Conservation (phyloP, 2,113 vertebrate species). For the Notarius quadriscutis region DNA sequence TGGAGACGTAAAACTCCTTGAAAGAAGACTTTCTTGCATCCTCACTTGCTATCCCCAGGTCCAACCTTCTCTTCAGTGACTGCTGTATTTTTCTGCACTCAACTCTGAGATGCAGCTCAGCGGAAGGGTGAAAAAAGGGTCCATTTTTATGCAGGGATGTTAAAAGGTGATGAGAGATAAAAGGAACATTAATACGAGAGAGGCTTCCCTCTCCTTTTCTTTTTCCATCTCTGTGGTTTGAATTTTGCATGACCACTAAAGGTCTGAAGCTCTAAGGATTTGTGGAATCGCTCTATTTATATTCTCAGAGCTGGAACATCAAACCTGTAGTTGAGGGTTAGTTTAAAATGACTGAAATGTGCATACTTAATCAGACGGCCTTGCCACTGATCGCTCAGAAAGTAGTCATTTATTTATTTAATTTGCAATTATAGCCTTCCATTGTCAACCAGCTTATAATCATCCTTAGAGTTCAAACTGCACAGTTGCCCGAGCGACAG, state of each 20-base stretch:
- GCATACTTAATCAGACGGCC: conserved; percentile 22
- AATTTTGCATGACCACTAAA: conserved; percentile 60
- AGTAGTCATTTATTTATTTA: conserved; percentile 33
- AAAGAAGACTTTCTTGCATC: not conserved
- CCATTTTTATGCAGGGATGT: conserved; percentile 30
- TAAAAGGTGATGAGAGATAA: conserved; percentile 50
- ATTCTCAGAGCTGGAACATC: conserved; percentile 30
- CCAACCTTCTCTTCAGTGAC: conserved; percentile 21
- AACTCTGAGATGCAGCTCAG: conserved; percentile 7
- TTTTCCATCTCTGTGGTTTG: conserved; percentile 46
- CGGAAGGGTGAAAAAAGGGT: conserved; percentile 6
- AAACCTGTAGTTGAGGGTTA: conserved; percentile 30
- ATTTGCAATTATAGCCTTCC: too few species aligned
- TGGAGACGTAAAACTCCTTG: not conserved
- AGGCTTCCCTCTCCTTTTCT: conserved; percentile 30
- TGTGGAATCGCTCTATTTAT: conserved; percentile 46
- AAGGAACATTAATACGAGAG: conserved; percentile 52
- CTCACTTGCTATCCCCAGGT: not conserved
- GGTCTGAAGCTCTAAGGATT: conserved; percentile 46
- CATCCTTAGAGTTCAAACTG: not conserved
- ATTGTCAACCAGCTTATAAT: not conserved
- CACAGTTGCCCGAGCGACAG: conserved; percentile 1
- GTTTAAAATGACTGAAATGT: conserved; percentile 41
- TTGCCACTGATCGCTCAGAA: conserved; percentile 40
- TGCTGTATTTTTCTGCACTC: conserved; percentile 42